These are phyloP conservation scores for Acanthococcus lagerstroemiae DNA, from an alignment of 2,888 invertebrate species.

Conservation along the genomic window DNA sequence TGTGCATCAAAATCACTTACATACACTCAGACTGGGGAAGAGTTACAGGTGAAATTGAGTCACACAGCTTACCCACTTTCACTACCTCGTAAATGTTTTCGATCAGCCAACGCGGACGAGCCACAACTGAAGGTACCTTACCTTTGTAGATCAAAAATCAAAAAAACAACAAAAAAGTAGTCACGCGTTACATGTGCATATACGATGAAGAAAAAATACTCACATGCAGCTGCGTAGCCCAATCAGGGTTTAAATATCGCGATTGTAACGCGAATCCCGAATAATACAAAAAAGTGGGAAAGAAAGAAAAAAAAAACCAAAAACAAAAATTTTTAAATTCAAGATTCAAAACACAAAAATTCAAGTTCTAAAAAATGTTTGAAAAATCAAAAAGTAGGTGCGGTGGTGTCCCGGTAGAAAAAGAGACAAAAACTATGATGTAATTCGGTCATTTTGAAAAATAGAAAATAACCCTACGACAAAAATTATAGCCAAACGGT, in stretches of 20 bases:
- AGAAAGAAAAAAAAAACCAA: slow-evolving; percentile 23
- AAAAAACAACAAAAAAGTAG: slow-evolving; percentile 12
- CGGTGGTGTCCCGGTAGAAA: too few species aligned
- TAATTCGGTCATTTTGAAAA: too few species aligned
- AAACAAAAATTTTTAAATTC: slow-evolving; percentile 16
- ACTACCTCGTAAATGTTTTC: too few species aligned
- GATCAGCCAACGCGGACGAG: too few species aligned
- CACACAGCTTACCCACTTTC: too few species aligned
- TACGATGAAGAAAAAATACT: slow-evolving; percentile 5
- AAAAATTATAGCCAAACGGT: too few species aligned
- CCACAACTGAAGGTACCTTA: too few species aligned
- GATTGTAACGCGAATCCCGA: slow-evolving; percentile 17
- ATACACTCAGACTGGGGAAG: too few species aligned
- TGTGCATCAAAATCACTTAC: too few species aligned
- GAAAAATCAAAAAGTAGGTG: slow-evolving; percentile 14
- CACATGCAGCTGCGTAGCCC: slow-evolving; percentile 27
- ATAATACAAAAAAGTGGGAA: slow-evolving; percentile 8
- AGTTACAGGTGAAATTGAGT: too few species aligned
- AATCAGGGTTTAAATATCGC: slow-evolving; percentile 8
- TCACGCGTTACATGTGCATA: not conserved
- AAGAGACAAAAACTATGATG: too few species aligned
- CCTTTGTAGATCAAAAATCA: slow-evolving; percentile 8
- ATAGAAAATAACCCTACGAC: too few species aligned
- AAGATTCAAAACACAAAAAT: slow-evolving; percentile 30
- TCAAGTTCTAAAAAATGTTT: not conserved